Evolutionary conservation across 53 echinoderm and acorn worm species (phyloP), one percentile per base, ranked within the genome.

Genomic region (Echinarachnius parma): DNA sequence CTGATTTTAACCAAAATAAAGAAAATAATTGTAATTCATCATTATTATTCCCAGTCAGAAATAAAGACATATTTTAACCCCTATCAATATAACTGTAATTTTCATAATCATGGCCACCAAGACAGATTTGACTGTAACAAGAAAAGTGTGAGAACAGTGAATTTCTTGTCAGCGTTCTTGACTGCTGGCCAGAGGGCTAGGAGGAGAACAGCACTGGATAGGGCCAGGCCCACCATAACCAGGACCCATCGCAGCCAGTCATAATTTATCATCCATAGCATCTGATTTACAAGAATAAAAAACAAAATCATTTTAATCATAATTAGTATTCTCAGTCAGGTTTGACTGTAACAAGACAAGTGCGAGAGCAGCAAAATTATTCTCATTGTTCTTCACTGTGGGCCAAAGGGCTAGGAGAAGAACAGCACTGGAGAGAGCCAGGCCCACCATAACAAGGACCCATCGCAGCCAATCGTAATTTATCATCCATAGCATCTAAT

Each of bases 361-460:
- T 11, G 78, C 77, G 11, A 78, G 28, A 45, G 91, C 50, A 2
- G 85, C 78, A 28, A 87, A 65, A 76, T 95, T 95, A 31, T 75
- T 62, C 3, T 85, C 84, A 5, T 90, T 87, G 21, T 71, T 82
- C 53, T 76, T 81, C 45, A 95, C 79, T 1, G 90, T 58, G 9
- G 90, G 84, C 90, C 90, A 95, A 20, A 95, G 62, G 24, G 90
- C 77, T 26, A 87, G 62, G 32, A 95, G 60, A 9, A 95, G 70
- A 27, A 91, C 87, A 4, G 68, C 66, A 47, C 84, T 66, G 26
- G 95, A 91, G 35, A 95, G 72, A 9, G 70, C 81, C 34, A 86
- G 76, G 24, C 84, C 90, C 48, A 95, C 8, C 3, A 77, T 23
- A 2, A 95, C 82, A 25, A 91, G 23, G 18, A 77, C 69, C 84